Evolutionary conservation across 2,888 invertebrate genomes (phyloP), one percentile per base, ranked within the genome.

Genomic region (Thalpophila matura): DNA sequence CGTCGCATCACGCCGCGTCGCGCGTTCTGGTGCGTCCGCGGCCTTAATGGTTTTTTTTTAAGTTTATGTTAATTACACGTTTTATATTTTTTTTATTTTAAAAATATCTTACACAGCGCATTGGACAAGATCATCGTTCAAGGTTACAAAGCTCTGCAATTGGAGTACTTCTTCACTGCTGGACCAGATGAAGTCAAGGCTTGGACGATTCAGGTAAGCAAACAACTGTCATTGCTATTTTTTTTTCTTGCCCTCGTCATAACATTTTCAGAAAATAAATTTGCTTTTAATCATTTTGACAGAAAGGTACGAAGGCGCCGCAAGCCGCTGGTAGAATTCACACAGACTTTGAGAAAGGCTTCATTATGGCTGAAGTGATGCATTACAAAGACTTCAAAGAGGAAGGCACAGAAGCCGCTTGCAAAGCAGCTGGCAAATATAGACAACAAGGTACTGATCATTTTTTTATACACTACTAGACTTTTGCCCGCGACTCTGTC

Each of bases 341-440:
- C 93, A 99, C 99, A 0, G 99, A 99, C 93, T 99, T 99, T 92
- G 99, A 99, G 92, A 99, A 99, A 91, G 99, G 99, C 42, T 99
- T 99, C 95, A 99, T 99, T 76, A 99, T 99, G 99, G 99, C 99
- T 14, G 99, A 99, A 93, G 99, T 99, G 27, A 99, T 99, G 99
- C 99, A 99, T 89, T 99, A 96, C 88, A 97, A 97, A 72, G 99
- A 99, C 90, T 99, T 99, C 90, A 99, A 99, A 90, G 98, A 99
- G 86, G 98, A 98, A 91, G 99, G 99, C 47, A 96, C 98, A 7
- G 99, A 99, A 92, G 95, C 97, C 0, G 99, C 98, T 18, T 98
- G 97, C 61, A 99, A 99, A 95, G 97, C 98, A 9, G 99, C 99
- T 45, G 99, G 99, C 47, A 99, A 99, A 95, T 99, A 99, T 91